A percentile compares a stretch with the other conserved stretches of the same genome.
phyloP scores from a whole-genome alignment of 1,140 invertebrate species.

The Eumeta japonica region DNA sequence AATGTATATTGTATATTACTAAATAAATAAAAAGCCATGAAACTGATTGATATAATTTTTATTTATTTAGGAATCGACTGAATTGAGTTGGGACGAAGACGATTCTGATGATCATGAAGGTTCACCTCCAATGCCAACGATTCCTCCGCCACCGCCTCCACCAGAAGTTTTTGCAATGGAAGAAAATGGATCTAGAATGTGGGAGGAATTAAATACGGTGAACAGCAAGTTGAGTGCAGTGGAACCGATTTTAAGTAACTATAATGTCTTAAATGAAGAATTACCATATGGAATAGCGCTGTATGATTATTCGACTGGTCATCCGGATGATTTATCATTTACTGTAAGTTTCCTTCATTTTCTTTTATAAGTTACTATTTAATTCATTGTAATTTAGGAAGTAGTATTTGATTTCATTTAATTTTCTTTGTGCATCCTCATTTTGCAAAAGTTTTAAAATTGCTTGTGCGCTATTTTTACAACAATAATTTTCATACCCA shows the following conservation, averaged over 20 bases:
- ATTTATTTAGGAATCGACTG: conserved; percentile 27
- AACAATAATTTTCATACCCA: no score
- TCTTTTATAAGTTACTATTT: no score
- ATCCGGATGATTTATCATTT: conserved; percentile 71
- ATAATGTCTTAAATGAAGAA: conserved; percentile 20
- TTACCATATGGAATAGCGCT: conserved; percentile 70
- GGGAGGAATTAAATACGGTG: no score
- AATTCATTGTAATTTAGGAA: no score
- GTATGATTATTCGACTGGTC: conserved; percentile 70
- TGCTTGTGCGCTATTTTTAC: no score
- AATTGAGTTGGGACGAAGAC: conserved; percentile 30
- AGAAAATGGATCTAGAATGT: no score
- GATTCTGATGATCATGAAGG: conserved; percentile 33
- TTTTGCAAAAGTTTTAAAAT: no score
- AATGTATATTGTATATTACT: background rate
- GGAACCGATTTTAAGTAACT: conserved; percentile 13
- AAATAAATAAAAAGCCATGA: background rate
- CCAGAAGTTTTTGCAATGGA: no score
- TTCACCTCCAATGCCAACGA: conserved; percentile 75
- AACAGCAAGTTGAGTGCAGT: conserved; percentile 27
- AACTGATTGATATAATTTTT: background rate
- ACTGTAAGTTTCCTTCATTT: conserved; percentile 68
- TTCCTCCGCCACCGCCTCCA: conserved; percentile 72
- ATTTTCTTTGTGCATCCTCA: no score
- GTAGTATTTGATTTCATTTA: no score